These are phyloP conservation scores for Malurus splendens DNA, from an alignment of 2,797 vertebrate species.

Conservation along the genomic window DNA sequence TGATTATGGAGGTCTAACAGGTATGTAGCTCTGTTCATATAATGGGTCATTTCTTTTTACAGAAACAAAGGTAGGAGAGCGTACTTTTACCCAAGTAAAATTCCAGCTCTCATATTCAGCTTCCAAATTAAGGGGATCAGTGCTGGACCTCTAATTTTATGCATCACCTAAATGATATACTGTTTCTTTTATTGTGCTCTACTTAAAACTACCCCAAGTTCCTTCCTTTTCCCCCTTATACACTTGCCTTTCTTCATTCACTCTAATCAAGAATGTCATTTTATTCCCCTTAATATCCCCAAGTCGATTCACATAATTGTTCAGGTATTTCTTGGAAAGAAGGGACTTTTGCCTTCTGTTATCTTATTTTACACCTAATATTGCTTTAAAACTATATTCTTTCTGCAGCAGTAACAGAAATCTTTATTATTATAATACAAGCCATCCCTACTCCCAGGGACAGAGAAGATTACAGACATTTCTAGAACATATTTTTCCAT, in stretches of 20 bases:
- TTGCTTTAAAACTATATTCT: background rate
- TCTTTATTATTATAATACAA: background rate
- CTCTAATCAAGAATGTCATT: background rate
- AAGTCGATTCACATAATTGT: background rate
- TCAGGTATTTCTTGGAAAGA: background rate
- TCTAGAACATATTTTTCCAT: background rate
- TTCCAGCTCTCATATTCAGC: background rate
- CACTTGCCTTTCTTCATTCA: background rate
- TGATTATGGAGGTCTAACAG: background rate
- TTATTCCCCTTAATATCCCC: background rate
- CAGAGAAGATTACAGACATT: background rate
- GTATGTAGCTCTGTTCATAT: background rate
- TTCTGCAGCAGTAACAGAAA: background rate
- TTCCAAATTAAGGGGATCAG: background rate
- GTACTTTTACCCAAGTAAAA: background rate
- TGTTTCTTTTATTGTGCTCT: background rate
- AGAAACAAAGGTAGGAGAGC: background rate
- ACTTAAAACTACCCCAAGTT: background rate
- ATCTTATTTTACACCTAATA: background rate
- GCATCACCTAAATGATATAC: background rate
- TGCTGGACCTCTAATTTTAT: background rate
- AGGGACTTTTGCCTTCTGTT: background rate
- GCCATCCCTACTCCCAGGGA: background rate
- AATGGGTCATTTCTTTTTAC: background rate
- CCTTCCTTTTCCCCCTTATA: background rate